Evolutionary conservation across 2,797 vertebrate genomes (phyloP).

Genomic region (Labeo calbasu): DNA sequence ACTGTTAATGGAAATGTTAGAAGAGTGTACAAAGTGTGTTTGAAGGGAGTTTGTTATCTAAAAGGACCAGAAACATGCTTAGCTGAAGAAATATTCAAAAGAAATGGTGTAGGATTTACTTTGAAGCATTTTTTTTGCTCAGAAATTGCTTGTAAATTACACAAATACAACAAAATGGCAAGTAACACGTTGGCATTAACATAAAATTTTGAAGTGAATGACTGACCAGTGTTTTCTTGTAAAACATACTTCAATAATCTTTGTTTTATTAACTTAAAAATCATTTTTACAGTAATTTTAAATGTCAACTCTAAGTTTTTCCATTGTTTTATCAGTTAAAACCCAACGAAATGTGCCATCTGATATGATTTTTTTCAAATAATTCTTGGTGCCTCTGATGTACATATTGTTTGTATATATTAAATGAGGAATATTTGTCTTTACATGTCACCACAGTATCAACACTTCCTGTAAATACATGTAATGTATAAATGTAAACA

Average conservation of each 20-base stretch:
- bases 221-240: not conserved
- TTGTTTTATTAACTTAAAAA: not conserved
- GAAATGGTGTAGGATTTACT: not conserved
- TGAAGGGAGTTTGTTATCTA: not conserved
- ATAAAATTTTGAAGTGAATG: not conserved
- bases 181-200: not conserved
- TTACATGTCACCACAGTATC: not conserved
- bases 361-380: not conserved
- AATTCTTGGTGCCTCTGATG: slow-evolving; percentile 1
- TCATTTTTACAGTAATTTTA: not conserved
- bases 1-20: not conserved
- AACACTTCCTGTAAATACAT: slow-evolving; percentile 33
- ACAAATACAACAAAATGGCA: not conserved
- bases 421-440: not conserved
- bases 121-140: not conserved
- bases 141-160: too few species aligned
- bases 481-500: slow-evolving; percentile 39
- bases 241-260: not conserved
- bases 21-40: not conserved
- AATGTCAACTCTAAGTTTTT: not conserved
- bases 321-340: not conserved
- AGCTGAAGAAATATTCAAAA: not conserved
- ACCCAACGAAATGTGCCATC: not conserved
- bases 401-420: slow-evolving; percentile 32
- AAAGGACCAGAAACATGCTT: not conserved